Conservation (phyloP, 2,888 invertebrate species). For the Polymixis flavicincta region DNA sequence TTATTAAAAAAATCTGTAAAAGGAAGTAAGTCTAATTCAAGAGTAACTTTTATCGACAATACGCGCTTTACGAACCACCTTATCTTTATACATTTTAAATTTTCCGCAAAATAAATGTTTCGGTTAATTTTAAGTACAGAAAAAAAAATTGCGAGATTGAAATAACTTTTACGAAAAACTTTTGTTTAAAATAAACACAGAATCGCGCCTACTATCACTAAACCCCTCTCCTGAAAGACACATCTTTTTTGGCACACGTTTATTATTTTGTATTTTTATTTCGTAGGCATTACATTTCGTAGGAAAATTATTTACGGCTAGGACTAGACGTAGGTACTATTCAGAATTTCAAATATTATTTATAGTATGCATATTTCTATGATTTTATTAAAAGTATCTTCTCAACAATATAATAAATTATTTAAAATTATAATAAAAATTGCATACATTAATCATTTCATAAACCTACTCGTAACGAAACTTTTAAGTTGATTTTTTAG, state of each 20-base stretch:
- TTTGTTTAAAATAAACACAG: not conserved
- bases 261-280: conserved; percentile 60
- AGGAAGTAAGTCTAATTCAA: not conserved
- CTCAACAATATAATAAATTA: conserved; percentile 16
- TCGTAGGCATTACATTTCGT: conserved; percentile 63
- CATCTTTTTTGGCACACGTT: conserved; percentile 51
- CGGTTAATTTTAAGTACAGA: not conserved
- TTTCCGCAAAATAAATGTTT: not conserved
- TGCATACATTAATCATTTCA: not conserved
- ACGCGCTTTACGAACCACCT: not conserved
- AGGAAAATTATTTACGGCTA: conserved; percentile 56
- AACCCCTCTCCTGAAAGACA: conserved; percentile 16
- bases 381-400: conserved; percentile 6
- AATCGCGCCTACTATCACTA: conserved; percentile 41
- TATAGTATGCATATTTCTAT: conserved; percentile 25
- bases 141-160: not conserved
- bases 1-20: not conserved
- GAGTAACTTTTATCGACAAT: too few species aligned
- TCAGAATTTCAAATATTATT: conserved; percentile 35
- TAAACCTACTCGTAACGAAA: not conserved
- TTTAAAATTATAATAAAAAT: not conserved
- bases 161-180: not conserved
- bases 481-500: not conserved
- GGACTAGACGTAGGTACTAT: conserved; percentile 50
- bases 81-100: not conserved